Evolutionary conservation across 2,888 invertebrate species (phyloP), one percentile per base, ranked within the genome.

Genomic region (Dolomedes plantarius): DNA sequence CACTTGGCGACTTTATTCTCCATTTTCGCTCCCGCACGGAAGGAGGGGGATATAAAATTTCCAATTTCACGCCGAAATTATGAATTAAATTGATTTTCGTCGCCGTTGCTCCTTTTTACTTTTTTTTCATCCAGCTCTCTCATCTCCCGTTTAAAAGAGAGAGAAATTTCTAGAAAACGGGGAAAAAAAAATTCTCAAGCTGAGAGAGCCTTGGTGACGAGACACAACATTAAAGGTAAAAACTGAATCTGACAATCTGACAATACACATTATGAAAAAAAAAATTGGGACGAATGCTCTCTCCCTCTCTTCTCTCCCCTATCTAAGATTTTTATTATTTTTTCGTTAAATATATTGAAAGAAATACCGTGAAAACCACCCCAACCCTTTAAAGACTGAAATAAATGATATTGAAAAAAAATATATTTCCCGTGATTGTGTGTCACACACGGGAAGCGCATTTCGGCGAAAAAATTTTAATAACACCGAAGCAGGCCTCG

Each of bases 71-170:
- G 73, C 64, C 79, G 39, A 86, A 86, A 79, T 86, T 86, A 86
- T 79, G 79, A 86, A 86, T 74, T 79, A 86, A 86, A 86, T 86
- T 86, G 86, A 74, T 86, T 85, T 83, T 85, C 65, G 71, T 41
- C 29, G 27, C 50, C 11, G 31, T 5, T 5, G 23, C 41, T 69
- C 39, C 31, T 27, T 19, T n/a, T 71, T 64, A 16, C 39, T 36
- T 16, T 46, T 7, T n/a, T n/a, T n/a, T n/a, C n/a, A n/a, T n/a
- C n/a, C n/a, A n/a, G n/a, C n/a, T n/a, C n/a, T n/a, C n/a, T n/a
- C n/a, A n/a, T n/a, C n/a, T n/a, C n/a, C n/a, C n/a, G n/a, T n/a
- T n/a, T n/a, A n/a, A n/a, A n/a, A n/a, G n/a, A n/a, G n/a, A n/a
- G n/a, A n/a, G n/a, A n/a, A n/a, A n/a, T n/a, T n/a, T n/a, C n/a